Percentiles rank a stretch among this genome's conserved stretches.
Evolutionary conservation across 2,888 invertebrate species (phyloP).

Genomic region (Macrosiphum euphorbiae): DNA sequence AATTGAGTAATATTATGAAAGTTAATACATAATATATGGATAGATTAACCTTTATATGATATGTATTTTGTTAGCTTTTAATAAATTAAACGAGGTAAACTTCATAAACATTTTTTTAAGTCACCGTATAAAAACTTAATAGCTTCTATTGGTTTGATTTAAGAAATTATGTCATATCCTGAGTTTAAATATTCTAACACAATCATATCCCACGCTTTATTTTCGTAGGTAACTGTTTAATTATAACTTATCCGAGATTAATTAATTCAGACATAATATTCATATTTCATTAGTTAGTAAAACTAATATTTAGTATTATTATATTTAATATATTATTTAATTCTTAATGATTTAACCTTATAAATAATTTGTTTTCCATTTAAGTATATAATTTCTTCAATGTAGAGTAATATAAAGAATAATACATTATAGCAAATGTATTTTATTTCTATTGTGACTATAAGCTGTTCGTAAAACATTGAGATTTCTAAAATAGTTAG

Average conservation of each 20-base stretch:
- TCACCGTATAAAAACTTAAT: background rate
- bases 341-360: background rate
- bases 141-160: background rate
- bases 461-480: background rate
- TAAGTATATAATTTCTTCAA: background rate
- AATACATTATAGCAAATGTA: background rate
- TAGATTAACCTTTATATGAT: background rate
- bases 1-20: background rate
- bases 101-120: no score
- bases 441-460: background rate
- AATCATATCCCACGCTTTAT: conserved; percentile 13
- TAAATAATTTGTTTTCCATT: background rate
- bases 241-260: background rate
- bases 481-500: no score
- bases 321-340: background rate
- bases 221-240: background rate
- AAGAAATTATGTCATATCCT: background rate
- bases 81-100: background rate
- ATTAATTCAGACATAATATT: conserved; percentile 1
- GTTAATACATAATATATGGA: background rate
- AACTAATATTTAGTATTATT: background rate
- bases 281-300: background rate
- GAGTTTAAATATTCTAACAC: conserved; percentile 16
- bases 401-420: background rate
- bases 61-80: background rate